These are phyloP conservation scores for Calyptomena viridis DNA, from an alignment of 2,113 vertebrate species.

Conservation along the genomic window DNA sequence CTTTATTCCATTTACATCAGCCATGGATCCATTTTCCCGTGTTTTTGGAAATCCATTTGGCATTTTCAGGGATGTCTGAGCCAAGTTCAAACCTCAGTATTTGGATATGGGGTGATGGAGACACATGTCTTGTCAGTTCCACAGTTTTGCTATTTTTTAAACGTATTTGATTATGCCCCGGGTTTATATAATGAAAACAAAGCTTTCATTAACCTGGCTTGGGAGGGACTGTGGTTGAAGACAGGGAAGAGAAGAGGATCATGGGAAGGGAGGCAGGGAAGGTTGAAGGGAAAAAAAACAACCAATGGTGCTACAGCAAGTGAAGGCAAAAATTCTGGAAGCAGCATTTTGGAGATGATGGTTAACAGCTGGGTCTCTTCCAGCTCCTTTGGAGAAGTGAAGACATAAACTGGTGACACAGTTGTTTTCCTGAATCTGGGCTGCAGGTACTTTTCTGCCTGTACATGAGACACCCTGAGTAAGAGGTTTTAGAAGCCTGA, in stretches of 20 bases:
- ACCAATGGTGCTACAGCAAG: not conserved
- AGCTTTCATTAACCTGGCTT: not conserved
- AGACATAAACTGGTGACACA: not conserved
- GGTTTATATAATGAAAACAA: conserved; percentile 41
- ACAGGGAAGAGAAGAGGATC: not conserved
- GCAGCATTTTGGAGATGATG: not conserved
- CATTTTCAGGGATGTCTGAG: conserved; percentile 7
- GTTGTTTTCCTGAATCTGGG: not conserved
- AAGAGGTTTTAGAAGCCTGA: not conserved
- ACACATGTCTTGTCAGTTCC: conserved; percentile 47
- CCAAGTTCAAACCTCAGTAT: conserved; percentile 53
- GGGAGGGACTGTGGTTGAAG: not conserved
- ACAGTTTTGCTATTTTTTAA: conserved; percentile 28
- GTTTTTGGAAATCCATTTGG: conserved; percentile 38
- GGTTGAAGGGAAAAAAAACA: not conserved
- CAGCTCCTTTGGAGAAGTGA: not conserved
- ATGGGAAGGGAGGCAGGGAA: not conserved
- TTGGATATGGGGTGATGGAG: conserved; percentile 57
- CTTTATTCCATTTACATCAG: conserved; percentile 48
- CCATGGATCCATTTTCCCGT: not conserved
- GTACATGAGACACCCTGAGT: not conserved
- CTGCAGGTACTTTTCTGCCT: not conserved
- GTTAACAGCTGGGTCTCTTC: not conserved
- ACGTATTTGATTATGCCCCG: conserved; percentile 14
- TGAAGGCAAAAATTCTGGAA: not conserved